phyloP scores from a whole-genome alignment of 2,888 invertebrate species.

The Chloromyia formosa region DNA sequence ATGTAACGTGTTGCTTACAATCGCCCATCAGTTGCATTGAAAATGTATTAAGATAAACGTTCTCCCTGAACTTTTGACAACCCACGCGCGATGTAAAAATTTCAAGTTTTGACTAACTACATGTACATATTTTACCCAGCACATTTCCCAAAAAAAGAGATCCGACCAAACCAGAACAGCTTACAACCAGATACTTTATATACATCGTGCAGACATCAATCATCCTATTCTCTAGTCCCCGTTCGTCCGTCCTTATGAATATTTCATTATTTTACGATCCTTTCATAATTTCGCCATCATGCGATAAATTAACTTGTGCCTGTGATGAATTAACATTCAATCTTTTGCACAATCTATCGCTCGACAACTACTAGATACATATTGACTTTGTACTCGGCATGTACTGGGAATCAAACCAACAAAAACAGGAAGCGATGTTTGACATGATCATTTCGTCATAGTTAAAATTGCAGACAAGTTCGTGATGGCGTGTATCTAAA shows the following conservation, averaged over 20 bases:
- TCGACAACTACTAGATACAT: not conserved
- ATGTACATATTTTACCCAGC: no score
- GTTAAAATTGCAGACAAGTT: conserved; percentile 13
- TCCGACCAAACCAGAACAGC: no score
- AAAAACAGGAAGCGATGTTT: conserved; percentile 43
- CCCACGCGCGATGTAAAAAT: no score
- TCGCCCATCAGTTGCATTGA: no score
- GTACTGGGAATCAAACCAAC: not conserved
- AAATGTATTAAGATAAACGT: no score
- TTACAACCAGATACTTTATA: not conserved
- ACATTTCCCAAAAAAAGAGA: no score
- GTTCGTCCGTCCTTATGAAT: not conserved
- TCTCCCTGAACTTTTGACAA: no score
- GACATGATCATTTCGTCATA: conserved; percentile 42
- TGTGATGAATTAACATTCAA: not conserved
- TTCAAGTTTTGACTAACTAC: no score
- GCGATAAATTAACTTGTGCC: conserved; percentile 16
- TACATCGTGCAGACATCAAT: conserved; percentile 24
- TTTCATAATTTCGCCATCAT: conserved; percentile 15
- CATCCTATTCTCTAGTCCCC: not conserved
- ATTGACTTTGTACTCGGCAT: not conserved
- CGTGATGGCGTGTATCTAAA: conserved; percentile 23
- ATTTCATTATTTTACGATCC: not conserved
- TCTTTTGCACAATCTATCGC: not conserved
- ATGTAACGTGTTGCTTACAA: no score